Evolutionary conservation across 2,113 vertebrate species (phyloP).

Genomic region (Thamnophis sirtalis): DNA sequence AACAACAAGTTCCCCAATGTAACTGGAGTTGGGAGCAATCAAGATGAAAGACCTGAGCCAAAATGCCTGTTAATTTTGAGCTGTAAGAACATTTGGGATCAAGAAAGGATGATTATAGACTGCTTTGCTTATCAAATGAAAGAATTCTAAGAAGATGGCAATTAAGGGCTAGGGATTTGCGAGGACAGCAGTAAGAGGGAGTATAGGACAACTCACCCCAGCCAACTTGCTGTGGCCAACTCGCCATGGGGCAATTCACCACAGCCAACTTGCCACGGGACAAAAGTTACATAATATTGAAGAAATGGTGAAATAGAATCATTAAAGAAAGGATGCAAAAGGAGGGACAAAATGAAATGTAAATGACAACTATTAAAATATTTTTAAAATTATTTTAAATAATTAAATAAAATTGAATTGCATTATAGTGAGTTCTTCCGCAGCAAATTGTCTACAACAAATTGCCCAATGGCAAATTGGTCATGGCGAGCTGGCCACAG

Average conservation of each 20-base stretch:
- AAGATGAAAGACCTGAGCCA: neutral
- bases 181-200: neutral
- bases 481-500: neutral
- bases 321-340: neutral
- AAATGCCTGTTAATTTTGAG: neutral
- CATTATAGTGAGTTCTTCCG: too few relatives aligned
- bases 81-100: neutral
- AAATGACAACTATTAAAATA: neutral
- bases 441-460: too few relatives aligned
- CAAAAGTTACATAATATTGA: neutral
- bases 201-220: neutral
- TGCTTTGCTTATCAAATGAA: neutral
- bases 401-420: neutral
- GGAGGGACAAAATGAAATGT: neutral
- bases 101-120: neutral
- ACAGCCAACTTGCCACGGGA: too few relatives aligned
- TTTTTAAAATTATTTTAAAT: neutral
- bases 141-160: neutral
- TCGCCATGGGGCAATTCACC: too few relatives aligned
- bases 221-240: neutral
- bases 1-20: neutral
- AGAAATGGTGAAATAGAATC: neutral
- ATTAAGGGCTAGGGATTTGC: neutral
- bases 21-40: neutral
- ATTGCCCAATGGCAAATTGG: too few relatives aligned